phyloP scores from a whole-genome alignment of 2,888 invertebrate species.

The Synanthedon formicaeformis region DNA sequence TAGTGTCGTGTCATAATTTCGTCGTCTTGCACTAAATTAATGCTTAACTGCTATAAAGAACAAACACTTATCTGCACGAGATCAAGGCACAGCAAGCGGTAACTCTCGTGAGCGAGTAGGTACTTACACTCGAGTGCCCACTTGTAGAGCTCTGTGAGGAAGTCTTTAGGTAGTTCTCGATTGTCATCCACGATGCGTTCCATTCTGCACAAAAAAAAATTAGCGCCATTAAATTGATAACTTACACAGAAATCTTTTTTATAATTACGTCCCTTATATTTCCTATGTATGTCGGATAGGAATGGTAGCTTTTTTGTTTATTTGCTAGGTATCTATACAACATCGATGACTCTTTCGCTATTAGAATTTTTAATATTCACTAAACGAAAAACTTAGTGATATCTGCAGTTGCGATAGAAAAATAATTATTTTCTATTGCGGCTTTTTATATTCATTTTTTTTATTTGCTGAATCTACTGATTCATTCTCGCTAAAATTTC shows the following conservation, averaged over 20 bases:
- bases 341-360: no score
- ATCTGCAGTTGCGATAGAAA: no score
- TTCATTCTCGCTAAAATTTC: no score
- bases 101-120: conserved; percentile 8
- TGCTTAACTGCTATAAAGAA: background rate
- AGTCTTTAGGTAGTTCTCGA: conserved; percentile 75
- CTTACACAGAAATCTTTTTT: no score
- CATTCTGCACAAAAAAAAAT: conserved; percentile 67
- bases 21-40: no score
- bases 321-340: no score
- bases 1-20: no score
- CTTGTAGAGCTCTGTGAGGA: conserved; percentile 79
- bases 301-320: background rate
- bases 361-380: conserved; percentile 5
- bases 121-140: conserved; percentile 87
- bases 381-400: no score
- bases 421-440: no score
- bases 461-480: no score
- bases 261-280: background rate
- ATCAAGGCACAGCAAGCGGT: conserved; percentile 7
- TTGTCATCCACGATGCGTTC: conserved; percentile 70
- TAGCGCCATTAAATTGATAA: background rate
- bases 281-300: background rate
- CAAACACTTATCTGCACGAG: conserved; percentile 5
- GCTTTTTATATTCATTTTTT: no score